A percentile compares a stretch with the other conserved stretches of the same genome.
Conservation (phyloP, 2,797 vertebrate genomes). For the Syngnathus acus region DNA sequence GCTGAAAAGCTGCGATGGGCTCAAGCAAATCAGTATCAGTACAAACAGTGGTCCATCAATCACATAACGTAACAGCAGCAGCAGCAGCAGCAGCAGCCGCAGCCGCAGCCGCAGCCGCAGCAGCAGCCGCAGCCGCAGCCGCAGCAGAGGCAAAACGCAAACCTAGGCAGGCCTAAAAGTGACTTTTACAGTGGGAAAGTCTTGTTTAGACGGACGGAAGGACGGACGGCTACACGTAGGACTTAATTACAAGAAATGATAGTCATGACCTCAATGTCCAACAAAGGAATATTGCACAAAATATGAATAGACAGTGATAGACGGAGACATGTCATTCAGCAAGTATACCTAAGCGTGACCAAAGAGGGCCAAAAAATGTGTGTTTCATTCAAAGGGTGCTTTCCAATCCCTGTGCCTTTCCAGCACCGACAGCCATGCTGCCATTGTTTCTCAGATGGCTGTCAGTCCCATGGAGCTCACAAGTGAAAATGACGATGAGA, state of each 20-base stretch:
- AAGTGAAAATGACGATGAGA: too few species aligned
- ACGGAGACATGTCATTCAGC: conserved; percentile 28
- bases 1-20: conserved; percentile 37
- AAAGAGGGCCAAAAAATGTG: background rate
- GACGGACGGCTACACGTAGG: background rate
- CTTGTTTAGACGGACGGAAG: background rate
- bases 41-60: conserved; percentile 30
- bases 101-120: conserved; percentile 27
- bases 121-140: conserved; percentile 6
- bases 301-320: conserved; percentile 39
- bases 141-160: conserved; percentile 32
- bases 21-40: conserved; percentile 16
- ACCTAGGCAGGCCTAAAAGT: conserved; percentile 4
- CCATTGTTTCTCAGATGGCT: background rate
- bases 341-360: conserved; percentile 23
- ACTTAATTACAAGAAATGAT: conserved; percentile 10
- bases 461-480: background rate
- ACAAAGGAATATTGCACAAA: conserved; percentile 63
- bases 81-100: conserved; percentile 10
- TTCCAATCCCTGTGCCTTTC: background rate
- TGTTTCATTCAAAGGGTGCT: background rate
- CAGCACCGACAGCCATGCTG: background rate
- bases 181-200: background rate
- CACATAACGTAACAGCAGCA: conserved; percentile 29
- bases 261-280: conserved; percentile 29